Evolutionary conservation across 2,113 vertebrate genomes (phyloP).

Genomic region (Pachyramphus minor): DNA sequence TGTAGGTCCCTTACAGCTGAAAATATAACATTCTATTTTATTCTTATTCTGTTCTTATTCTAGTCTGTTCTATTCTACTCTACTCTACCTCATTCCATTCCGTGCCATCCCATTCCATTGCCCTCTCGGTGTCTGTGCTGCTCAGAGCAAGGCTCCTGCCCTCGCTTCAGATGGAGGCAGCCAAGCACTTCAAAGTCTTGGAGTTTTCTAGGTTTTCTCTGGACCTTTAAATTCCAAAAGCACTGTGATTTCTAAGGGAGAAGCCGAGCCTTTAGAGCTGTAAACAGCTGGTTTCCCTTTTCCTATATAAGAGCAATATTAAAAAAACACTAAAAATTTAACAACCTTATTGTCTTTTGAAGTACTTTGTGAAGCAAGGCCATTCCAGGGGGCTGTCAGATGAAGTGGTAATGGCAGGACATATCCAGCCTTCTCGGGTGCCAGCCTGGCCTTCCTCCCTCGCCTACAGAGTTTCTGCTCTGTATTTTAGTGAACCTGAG

Average conservation of each 20-base stretch:
- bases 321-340: constrained; percentile 39
- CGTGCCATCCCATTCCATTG: background rate
- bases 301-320: constrained; percentile 15
- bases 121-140: background rate
- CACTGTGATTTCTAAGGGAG: background rate
- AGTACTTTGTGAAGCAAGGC: background rate
- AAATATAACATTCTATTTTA: background rate
- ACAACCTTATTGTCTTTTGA: background rate
- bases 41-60: background rate
- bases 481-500: background rate
- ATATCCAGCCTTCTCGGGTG: background rate
- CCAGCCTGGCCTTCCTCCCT: background rate
- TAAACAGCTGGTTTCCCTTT: constrained; percentile 58
- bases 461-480: background rate
- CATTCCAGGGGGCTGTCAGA: background rate
- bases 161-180: background rate
- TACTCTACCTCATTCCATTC: no score
- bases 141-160: rapidly evolving
- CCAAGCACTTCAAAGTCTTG: rapidly evolving
- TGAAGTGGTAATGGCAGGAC: background rate
- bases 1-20: background rate
- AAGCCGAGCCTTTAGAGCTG: background rate
- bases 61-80: background rate
- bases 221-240: constrained; percentile 22
- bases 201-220: background rate